Conservation (phyloP, 1,140 invertebrate genomes). For the Cydia fagiglandana region DNA sequence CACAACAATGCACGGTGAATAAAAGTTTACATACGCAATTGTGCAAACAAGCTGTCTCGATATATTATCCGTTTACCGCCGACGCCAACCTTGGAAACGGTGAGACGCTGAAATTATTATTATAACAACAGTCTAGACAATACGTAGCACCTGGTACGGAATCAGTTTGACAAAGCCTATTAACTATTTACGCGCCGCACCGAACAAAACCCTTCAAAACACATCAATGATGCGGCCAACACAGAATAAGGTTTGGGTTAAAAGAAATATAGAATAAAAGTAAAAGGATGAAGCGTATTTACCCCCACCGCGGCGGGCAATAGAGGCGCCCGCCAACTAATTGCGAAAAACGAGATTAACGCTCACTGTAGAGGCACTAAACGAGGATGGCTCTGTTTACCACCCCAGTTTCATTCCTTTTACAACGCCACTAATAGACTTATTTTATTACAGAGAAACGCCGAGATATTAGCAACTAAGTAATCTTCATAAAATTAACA, state of each 20-base stretch:
- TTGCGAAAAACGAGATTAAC: slow-evolving; percentile 73
- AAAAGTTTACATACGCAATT: slow-evolving; percentile 31
- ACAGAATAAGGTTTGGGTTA: slow-evolving; percentile 44
- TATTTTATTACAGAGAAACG: slow-evolving; percentile 61
- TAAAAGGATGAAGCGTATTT: slow-evolving; percentile 56
- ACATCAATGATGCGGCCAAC: slow-evolving; percentile 36
- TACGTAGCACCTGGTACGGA: slow-evolving; percentile 29
- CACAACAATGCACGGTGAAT: slow-evolving; percentile 17
- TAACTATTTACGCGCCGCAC: background rate
- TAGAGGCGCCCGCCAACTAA: slow-evolving; percentile 62
- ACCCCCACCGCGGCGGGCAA: slow-evolving; percentile 52
- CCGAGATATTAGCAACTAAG: slow-evolving; percentile 54
- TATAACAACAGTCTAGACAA: slow-evolving; percentile 28
- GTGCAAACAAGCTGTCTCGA: slow-evolving; percentile 28
- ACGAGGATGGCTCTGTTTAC: slow-evolving; percentile 57
- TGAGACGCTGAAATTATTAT: slow-evolving; percentile 30
- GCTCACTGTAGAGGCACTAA: slow-evolving; percentile 60
- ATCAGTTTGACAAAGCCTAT: background rate
- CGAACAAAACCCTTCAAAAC: slow-evolving; percentile 39
- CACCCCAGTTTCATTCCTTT: slow-evolving; percentile 54
- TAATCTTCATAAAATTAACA: slow-evolving; percentile 60
- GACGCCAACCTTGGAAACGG: slow-evolving; percentile 10
- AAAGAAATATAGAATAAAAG: slow-evolving; percentile 45
- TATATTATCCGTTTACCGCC: slow-evolving; percentile 22
- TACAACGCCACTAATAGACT: slow-evolving; percentile 62